A percentile compares a stretch with the other conserved stretches of the same genome.
phyloP scores from a whole-genome alignment of 1,140 invertebrate genomes.

The Olivierus martensii region DNA sequence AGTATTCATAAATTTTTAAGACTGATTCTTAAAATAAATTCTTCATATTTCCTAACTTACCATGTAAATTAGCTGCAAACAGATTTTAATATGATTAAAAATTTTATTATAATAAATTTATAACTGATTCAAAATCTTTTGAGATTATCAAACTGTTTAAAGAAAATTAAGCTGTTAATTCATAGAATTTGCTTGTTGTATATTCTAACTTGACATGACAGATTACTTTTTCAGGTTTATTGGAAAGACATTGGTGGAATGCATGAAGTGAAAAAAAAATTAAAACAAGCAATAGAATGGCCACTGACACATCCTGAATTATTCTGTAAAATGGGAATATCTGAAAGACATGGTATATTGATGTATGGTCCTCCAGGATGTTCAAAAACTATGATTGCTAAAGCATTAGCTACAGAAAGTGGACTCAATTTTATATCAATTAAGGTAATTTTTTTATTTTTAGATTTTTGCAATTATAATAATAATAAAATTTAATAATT shows the following conservation, averaged over 20 bases:
- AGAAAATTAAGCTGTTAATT: background rate
- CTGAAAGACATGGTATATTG: slow-evolving; percentile 40
- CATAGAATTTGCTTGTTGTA: background rate
- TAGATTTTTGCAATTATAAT: too few species aligned
- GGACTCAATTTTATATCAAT: slow-evolving; percentile 75
- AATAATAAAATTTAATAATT: too few species aligned
- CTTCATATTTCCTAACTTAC: too few species aligned
- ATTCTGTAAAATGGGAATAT: slow-evolving; percentile 37
- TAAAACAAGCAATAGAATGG: slow-evolving; percentile 85
- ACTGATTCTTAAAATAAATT: too few species aligned
- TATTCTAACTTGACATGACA: background rate
- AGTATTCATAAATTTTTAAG: too few species aligned
- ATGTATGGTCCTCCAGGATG: slow-evolving; percentile 43
- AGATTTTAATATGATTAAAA: too few species aligned
- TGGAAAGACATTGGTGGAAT: slow-evolving; percentile 93
- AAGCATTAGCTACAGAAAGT: slow-evolving; percentile 40
- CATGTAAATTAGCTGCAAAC: too few species aligned
- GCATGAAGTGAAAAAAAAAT: slow-evolving; percentile 64
- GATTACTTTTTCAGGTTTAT: slow-evolving; percentile 31
- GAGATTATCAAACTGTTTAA: too few species aligned
- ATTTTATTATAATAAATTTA: too few species aligned
- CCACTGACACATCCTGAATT: slow-evolving; percentile 59
- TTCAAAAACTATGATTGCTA: slow-evolving; percentile 42
- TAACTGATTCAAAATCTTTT: too few species aligned
- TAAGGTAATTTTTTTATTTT: slow-evolving; percentile 42